Evolutionary conservation across 2,888 invertebrate genomes (phyloP).

Genomic region (Ecdyonurus torrentis): DNA sequence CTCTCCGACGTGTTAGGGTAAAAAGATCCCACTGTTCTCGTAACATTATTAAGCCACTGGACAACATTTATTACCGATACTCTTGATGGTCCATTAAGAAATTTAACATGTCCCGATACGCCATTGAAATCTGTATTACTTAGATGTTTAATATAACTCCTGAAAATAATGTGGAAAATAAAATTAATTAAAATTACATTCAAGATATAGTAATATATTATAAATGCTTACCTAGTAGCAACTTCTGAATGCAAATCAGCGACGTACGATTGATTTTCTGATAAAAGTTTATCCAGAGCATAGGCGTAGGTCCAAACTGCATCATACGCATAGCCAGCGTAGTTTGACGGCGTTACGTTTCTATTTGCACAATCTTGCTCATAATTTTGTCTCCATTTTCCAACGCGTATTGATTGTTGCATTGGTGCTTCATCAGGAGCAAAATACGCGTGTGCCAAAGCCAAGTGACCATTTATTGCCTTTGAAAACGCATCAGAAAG

Average conservation of each 20-base stretch:
- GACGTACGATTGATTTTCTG: constrained; percentile 38
- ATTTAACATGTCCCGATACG: constrained; percentile 54
- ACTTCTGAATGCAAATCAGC: constrained; percentile 34
- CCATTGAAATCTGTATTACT: constrained; percentile 51
- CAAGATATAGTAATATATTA: neutral
- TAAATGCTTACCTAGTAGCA: constrained; percentile 29
- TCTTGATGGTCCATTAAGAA: constrained; percentile 49
- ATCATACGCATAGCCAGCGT: constrained; percentile 63
- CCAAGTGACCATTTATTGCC: constrained; percentile 56
- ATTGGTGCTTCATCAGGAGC: constrained; percentile 39
- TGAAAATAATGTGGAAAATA: constrained; percentile 24
- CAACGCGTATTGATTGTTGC: constrained; percentile 46
- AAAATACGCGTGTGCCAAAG: constrained; percentile 48
- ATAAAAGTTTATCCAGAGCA: constrained; percentile 45
- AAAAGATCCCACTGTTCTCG: constrained; percentile 37
- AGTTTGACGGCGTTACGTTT: constrained; percentile 33
- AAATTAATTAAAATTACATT: constrained; percentile 3
- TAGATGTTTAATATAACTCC: constrained; percentile 41
- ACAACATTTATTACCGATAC: constrained; percentile 40
- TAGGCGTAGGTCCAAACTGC: constrained; percentile 66
- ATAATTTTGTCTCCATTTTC: constrained; percentile 39
- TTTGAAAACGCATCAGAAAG: no score
- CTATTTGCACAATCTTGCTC: constrained; percentile 18
- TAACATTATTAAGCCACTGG: constrained; percentile 36
- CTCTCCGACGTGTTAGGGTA: constrained; percentile 32